Conservation (phyloP, 92 coral and sea anemone genomes). For the Umimayanthus kanabou region DNA sequence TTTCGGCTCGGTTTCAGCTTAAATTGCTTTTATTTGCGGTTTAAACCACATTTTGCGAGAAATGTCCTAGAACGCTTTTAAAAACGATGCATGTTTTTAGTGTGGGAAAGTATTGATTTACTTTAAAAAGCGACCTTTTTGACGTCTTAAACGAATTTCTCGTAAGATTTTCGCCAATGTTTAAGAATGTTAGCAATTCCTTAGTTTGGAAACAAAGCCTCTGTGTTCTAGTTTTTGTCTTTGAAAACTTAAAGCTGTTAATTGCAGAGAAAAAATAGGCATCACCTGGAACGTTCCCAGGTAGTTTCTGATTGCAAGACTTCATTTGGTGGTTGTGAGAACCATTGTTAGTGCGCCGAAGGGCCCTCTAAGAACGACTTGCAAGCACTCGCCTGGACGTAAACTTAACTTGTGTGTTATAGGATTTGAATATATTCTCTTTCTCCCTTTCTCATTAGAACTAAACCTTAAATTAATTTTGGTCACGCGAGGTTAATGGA, state of each 20-base stretch:
- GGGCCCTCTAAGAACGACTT: no score
- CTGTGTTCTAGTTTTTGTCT: background rate
- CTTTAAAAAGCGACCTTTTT: background rate
- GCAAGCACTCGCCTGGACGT: no score
- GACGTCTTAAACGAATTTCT: background rate
- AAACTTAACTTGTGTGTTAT: background rate
- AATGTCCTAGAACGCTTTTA: background rate
- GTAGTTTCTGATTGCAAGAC: no score
- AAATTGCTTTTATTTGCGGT: slow-evolving; percentile 11
- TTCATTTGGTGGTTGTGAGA: no score
- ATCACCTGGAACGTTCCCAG: no score
- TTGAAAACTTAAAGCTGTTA: background rate
- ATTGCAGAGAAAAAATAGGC: background rate
- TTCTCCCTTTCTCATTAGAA: background rate
- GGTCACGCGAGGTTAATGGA: background rate
- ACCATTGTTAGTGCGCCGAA: no score
- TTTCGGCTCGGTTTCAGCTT: background rate
- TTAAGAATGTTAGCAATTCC: background rate
- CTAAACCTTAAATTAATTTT: background rate
- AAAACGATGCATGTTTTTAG: background rate
- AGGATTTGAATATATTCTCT: no score
- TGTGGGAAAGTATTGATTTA: background rate
- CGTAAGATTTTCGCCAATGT: background rate
- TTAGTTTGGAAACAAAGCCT: background rate
- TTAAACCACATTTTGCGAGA: background rate